Evolutionary conservation across 2,888 invertebrate genomes (phyloP), one percentile per base, ranked within the genome.

Genomic region (Platycheirus albimanus): DNA sequence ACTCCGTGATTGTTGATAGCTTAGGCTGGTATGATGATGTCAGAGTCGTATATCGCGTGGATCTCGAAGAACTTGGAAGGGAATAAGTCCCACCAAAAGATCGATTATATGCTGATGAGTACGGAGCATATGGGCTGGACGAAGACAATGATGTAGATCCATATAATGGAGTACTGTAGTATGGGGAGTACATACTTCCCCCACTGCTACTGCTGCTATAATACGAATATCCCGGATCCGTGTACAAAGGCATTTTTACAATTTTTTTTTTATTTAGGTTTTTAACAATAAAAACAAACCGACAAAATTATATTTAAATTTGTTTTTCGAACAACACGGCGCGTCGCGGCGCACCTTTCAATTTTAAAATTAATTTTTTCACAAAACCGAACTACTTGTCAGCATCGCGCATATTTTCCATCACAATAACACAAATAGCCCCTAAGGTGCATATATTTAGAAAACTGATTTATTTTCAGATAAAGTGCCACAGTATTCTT

Each of bases 1-100:
- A 92, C 89, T 94, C 94, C 5, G 94, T 93, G 67, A 96, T 96
- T 1, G 96, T 95, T 3, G 94, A 93, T 64, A 96, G 91, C 87
- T 95, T 94, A 0, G 96, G 96, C 47, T 95, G 93, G 88, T 95
- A 96, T 36, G 93, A 92, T 1, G 92, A 89, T 0, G 88, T 85
- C 6, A 91, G 85, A 7, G 86, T 69, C 85, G 80, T 88, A 85
- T 86, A 90, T 64, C 86, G 86, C 1, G 87, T 86, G 15, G 88
- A 86, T 20, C 89, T 87, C 15, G 85, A 49, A n/a, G 89, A 70
- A 7, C 89, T 85, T 47, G 90, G 83, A 15, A 89, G 85, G 51
- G 87, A 85, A 77, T 90, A 90, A 47, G 88, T 88, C 43, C 88
- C 86, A 15, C 75, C 74, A 72, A 88, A 88, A 2, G 88, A 54